Evolutionary conservation across 2,113 vertebrate species (phyloP).

Genomic region (Caranx melampygus): DNA sequence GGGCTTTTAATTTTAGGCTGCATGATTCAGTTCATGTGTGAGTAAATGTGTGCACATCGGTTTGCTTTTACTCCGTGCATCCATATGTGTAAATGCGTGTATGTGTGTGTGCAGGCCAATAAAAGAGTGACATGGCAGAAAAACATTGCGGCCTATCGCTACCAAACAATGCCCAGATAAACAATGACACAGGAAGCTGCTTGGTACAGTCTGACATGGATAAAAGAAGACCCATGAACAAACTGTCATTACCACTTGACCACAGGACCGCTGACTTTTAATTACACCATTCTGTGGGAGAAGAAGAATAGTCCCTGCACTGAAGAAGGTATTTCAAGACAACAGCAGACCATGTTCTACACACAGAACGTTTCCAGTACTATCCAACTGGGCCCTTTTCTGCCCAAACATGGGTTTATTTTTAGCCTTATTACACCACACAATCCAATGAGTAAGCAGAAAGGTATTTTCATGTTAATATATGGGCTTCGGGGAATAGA

Average conservation of each 20-base stretch:
- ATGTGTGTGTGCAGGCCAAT: conserved; percentile 15
- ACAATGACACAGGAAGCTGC: conserved; percentile 66
- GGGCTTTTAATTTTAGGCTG: conserved; percentile 48
- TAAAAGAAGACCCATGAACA: conserved; percentile 42
- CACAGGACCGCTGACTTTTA: conserved; percentile 50
- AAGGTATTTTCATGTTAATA: conserved; percentile 80
- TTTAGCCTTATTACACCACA: conserved; percentile 78
- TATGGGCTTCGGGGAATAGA: conserved; percentile 66
- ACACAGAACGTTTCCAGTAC: conserved; percentile 57
- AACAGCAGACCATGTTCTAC: conserved; percentile 55
- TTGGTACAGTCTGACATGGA: conserved; percentile 18
- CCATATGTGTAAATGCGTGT: conserved; percentile 15
- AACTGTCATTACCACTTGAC: conserved; percentile 54
- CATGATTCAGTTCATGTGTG: conserved; percentile 46
- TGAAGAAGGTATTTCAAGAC: conserved; percentile 42
- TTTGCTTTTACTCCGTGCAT: conserved; percentile 39
- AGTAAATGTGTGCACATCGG: conserved; percentile 19
- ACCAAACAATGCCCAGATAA: conserved; percentile 62
- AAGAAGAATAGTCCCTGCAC: conserved; percentile 20
- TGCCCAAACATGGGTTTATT: conserved; percentile 79
- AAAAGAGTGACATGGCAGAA: conserved; percentile 61
- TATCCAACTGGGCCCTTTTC: conserved; percentile 50
- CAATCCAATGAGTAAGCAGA: conserved; percentile 71
- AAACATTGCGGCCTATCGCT: conserved; percentile 42
- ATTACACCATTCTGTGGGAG: conserved; percentile 45